Percentiles rank a stretch among this genome's conserved stretches.
Conservation (phyloP, 2,888 invertebrate genomes). For the Acrobeloides nanus region DNA sequence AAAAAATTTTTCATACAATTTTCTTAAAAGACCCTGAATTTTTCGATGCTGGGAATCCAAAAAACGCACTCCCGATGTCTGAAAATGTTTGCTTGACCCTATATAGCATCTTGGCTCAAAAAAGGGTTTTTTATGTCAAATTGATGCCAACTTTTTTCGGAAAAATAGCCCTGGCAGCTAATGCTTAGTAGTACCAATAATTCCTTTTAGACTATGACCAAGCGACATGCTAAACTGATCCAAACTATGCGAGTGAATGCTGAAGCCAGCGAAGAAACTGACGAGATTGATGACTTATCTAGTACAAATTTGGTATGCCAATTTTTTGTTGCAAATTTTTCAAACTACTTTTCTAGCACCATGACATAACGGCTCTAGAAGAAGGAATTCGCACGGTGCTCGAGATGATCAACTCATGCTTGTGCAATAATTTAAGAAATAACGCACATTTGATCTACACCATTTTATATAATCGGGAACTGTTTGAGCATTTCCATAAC, state of each 20-base stretch:
- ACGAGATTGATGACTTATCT: slow-evolving; percentile 13
- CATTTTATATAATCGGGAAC: slow-evolving; percentile 79
- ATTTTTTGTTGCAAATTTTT: slow-evolving; percentile 5
- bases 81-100: no score
- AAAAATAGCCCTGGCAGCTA: no score
- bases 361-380: slow-evolving; percentile 82
- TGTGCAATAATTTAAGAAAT: slow-evolving; percentile 73
- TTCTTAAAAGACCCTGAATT: no score
- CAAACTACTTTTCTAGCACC: slow-evolving; percentile 60
- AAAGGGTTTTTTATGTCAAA: no score
- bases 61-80: no score
- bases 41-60: no score
- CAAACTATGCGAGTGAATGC: slow-evolving; percentile 27
- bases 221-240: slow-evolving; percentile 63
- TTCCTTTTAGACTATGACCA: no score
- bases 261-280: slow-evolving; percentile 21
- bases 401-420: slow-evolving; percentile 90
- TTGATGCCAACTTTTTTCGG: no score
- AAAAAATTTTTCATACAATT: no score
- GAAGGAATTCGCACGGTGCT: slow-evolving; percentile 91
- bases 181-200: no score
- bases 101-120: no score
- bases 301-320: slow-evolving; percentile 18
- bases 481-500: slow-evolving; percentile 77
- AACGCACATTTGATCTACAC: slow-evolving; percentile 90